phyloP scores from a whole-genome alignment of 2,888 invertebrate genomes.

The Cheilosia grossa region DNA sequence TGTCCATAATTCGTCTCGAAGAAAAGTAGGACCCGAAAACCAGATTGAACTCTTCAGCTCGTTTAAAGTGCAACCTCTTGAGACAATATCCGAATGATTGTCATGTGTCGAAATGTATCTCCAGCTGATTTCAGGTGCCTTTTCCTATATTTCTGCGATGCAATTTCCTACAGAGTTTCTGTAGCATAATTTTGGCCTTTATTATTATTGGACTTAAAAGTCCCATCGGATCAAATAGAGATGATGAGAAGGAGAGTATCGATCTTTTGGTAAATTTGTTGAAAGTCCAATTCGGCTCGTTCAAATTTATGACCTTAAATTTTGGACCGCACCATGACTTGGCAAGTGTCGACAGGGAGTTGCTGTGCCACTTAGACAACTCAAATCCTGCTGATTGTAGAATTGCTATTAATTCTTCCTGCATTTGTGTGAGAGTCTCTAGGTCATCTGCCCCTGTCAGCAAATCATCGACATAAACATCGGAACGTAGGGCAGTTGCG shows the following conservation, averaged over 20 bases:
- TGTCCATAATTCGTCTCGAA: too few species aligned
- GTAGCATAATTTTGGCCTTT: not conserved
- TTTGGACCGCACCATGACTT: not conserved
- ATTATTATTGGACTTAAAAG: not conserved
- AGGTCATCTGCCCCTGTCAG: constrained; percentile 11
- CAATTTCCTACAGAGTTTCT: not conserved
- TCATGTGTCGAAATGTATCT: too few species aligned
- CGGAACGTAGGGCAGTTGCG: not conserved
- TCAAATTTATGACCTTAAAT: not conserved
- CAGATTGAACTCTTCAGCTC: too few species aligned
- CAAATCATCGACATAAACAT: constrained; percentile 20
- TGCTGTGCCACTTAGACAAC: constrained; percentile 4
- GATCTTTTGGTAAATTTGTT: not conserved
- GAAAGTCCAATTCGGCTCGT: not conserved
- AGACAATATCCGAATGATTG: too few species aligned
- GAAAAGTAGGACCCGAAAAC: too few species aligned
- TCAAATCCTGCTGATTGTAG: not conserved
- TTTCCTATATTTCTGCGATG: too few species aligned
- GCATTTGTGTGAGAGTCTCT: not conserved
- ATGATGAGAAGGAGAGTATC: not conserved
- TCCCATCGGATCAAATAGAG: constrained; percentile 11
- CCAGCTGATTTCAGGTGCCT: too few species aligned
- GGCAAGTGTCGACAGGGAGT: not conserved
- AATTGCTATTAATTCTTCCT: not conserved
- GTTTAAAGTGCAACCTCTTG: too few species aligned